Conservation (phyloP, 2,113 vertebrate species). For the Zosterops lateralis region DNA sequence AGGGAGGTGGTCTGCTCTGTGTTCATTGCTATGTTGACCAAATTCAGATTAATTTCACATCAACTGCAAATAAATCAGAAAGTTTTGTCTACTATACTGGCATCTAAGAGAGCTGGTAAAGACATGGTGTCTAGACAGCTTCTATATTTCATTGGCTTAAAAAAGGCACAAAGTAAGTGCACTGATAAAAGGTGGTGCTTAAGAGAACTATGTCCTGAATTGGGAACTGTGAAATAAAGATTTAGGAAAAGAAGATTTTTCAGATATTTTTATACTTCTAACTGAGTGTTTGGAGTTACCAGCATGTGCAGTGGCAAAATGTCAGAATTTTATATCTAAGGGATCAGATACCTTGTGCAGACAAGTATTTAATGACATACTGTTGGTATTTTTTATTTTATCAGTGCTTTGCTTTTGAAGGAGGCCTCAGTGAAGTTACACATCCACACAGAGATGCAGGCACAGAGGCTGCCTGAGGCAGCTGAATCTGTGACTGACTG, state of each 20-base stretch:
- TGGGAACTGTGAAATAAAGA: neutral
- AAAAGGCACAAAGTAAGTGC: neutral
- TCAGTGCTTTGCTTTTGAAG: neutral
- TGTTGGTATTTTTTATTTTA: neutral
- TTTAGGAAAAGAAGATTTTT: neutral
- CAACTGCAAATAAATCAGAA: neutral
- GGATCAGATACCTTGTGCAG: neutral
- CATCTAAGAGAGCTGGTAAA: neutral
- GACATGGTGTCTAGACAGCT: rapidly evolving
- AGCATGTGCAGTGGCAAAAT: neutral
- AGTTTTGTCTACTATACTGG: neutral
- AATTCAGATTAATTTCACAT: neutral
- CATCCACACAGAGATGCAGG: neutral
- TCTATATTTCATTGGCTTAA: neutral
- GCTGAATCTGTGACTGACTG: rapidly evolving
- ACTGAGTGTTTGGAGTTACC: neutral
- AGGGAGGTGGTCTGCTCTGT: neutral
- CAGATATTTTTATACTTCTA: neutral
- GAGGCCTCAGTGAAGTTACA: neutral
- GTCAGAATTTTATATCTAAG: neutral
- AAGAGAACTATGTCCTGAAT: neutral
- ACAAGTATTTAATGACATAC: neutral
- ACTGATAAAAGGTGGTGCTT: neutral
- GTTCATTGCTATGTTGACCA: neutral
- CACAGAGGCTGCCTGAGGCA: neutral